These are phyloP conservation scores for Heliconius hermathena DNA, from an alignment of 1,140 invertebrate genomes.

Conservation along the genomic window DNA sequence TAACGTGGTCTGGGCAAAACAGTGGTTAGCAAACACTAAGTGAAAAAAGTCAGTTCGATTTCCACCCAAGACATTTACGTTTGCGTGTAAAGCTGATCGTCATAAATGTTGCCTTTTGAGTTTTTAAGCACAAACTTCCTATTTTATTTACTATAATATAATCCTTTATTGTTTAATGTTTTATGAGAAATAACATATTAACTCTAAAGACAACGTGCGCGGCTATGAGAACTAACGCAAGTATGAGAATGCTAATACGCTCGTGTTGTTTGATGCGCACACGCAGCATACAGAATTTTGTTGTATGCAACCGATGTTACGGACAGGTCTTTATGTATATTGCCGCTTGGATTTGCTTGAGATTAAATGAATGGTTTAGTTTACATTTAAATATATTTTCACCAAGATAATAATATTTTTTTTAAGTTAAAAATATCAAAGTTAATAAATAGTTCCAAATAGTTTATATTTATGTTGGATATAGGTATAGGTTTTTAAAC, in stretches of 20 bases:
- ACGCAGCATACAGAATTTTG: constrained; percentile 44
- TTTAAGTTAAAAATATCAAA: no score
- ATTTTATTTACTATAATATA: background rate
- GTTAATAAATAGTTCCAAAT: no score
- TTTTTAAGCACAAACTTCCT: background rate
- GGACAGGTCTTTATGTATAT: constrained; percentile 23
- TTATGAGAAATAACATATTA: constrained; percentile 5
- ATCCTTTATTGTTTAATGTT: background rate
- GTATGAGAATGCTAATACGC: constrained; percentile 69
- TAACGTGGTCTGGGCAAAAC: no score
- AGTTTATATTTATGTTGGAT: no score
- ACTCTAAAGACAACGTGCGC: constrained; percentile 11
- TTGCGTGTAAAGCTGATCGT: no score
- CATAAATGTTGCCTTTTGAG: no score
- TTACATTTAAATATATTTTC: no score
- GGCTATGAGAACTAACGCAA: constrained; percentile 62
- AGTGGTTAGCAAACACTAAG: no score
- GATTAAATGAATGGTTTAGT: background rate
- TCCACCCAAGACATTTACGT: no score
- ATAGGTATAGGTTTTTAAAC: no score
- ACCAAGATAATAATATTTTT: background rate
- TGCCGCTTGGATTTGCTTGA: background rate
- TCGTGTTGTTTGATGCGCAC: constrained; percentile 59
- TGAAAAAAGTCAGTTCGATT: no score
- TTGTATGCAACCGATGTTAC: constrained; percentile 33